Percentiles rank a stretch among this genome's conserved stretches.
Conservation (phyloP, 2,113 vertebrate species). For the Toxostoma redivivum region DNA sequence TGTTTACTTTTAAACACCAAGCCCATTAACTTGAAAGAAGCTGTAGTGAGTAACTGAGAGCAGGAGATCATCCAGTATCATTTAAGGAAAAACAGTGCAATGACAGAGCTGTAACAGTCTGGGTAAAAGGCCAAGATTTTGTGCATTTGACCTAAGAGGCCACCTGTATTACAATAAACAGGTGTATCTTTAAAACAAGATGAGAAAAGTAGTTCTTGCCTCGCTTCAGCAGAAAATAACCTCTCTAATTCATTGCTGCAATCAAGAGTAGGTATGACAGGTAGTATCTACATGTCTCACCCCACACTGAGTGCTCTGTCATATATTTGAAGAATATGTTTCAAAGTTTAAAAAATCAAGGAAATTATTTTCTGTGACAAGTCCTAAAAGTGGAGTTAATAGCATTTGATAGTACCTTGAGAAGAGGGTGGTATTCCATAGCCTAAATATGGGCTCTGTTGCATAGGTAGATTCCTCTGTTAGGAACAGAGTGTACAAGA, state of each 20-base stretch:
- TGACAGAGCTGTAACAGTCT: constrained; percentile 49
- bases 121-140: constrained; percentile 50
- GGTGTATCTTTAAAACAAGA: constrained; percentile 28
- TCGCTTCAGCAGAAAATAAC: not conserved
- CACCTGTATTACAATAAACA: constrained; percentile 27
- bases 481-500: not conserved
- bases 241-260: not conserved
- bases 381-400: not conserved
- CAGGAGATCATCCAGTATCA: not conserved
- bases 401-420: not conserved
- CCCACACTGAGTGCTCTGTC: not conserved
- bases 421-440: not conserved
- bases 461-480: not conserved
- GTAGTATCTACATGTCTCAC: not conserved
- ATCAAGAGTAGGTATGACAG: not conserved
- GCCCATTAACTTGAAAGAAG: constrained; percentile 6
- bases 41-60: not conserved
- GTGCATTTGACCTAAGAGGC: constrained; percentile 26
- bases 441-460: not conserved
- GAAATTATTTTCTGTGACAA: not conserved
- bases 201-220: not conserved
- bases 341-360: not conserved
- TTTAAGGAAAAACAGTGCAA: constrained; percentile 20
- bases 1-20: constrained; percentile 8
- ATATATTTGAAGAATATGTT: not conserved